Evolutionary conservation across 2,888 invertebrate species (phyloP).

Genomic region (Dusona sp.): DNA sequence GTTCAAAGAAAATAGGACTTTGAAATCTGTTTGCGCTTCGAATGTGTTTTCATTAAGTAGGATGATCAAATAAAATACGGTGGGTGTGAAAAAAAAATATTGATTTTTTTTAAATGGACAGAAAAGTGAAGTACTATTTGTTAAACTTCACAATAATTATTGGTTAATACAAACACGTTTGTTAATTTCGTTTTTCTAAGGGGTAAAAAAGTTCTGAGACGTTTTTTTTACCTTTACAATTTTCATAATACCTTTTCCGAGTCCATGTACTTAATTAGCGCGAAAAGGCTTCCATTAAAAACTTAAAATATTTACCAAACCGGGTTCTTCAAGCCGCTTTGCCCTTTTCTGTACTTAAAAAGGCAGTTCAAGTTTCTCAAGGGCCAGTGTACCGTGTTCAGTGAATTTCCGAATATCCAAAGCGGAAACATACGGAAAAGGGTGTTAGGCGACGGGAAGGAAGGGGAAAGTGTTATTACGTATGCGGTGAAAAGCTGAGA

Average conservation of each 20-base stretch:
- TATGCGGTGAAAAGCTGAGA: slow-evolving; percentile 56
- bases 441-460: slow-evolving; percentile 48
- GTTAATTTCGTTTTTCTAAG: not conserved
- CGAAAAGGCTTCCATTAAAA: slow-evolving; percentile 10
- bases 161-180: not conserved
- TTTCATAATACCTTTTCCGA: not conserved
- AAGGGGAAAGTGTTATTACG: slow-evolving; percentile 57
- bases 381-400: slow-evolving; percentile 31
- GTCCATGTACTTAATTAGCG: slow-evolving; percentile 26
- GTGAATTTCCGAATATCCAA: slow-evolving; percentile 48
- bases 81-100: not conserved
- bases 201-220: not conserved
- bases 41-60: not conserved
- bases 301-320: slow-evolving; percentile 6
- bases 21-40: not conserved
- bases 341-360: slow-evolving; percentile 8
- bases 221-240: not conserved
- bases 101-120: not conserved
- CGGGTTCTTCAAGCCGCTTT: not conserved
- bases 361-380: slow-evolving; percentile 39
- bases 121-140: not conserved
- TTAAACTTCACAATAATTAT: not conserved
- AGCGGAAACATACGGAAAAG: slow-evolving; percentile 38
- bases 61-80: not conserved
- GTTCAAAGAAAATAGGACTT: not conserved